Base-by-base conservation (phyloP, 2,888 invertebrate species). In the Kryphioiulus occultus region DNA sequence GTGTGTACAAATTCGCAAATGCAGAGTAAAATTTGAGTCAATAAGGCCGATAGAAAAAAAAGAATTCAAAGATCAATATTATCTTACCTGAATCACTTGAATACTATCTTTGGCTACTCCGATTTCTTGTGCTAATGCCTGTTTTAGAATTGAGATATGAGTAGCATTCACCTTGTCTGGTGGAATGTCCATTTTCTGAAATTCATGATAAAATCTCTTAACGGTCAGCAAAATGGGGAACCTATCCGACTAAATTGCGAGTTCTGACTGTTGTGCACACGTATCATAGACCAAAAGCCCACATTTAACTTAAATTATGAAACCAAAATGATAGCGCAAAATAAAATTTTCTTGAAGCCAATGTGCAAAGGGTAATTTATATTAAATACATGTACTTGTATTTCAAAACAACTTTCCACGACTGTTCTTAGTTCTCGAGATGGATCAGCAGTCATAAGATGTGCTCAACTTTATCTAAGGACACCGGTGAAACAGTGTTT, bases 141-240 rank as follows among this genome's bases (percentile, higher is more conserved):
- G 53, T 32, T 84, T 78, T 30, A 86, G 32, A 59, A 83, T 86
- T 59, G 86, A 39, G 22, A 86, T 83, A 47, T 78, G 83, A 35
- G 82, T 86, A 9, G 88, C 30, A 86, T 88, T 86, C 35, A 88
- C 78, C 26, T 83, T 85, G 17, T 82, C 86, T 32, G 35, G 82
- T 35, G 88, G 83, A 22, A 83, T 83, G n/a, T 86, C 86, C 83
- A 88, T 83, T 82, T 39, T 86, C 88, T 88, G 32, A 85, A 86
- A 86, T 78, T 15, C 15, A 78, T n/a, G 19, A 5, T 17, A 47
- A 15, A 47, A 12, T 3, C 15, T 9, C 42, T 42, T 42, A 47
- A 47, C 19, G 15, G 19, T 53, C n/a, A 53, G 9, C 19, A 53
- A 53, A 53, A 53, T 53, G 10, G 0, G 12, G 44, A 44, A 3